Evolutionary conservation across 2,888 invertebrate genomes (phyloP).

Genomic region (Altica lythri): DNA sequence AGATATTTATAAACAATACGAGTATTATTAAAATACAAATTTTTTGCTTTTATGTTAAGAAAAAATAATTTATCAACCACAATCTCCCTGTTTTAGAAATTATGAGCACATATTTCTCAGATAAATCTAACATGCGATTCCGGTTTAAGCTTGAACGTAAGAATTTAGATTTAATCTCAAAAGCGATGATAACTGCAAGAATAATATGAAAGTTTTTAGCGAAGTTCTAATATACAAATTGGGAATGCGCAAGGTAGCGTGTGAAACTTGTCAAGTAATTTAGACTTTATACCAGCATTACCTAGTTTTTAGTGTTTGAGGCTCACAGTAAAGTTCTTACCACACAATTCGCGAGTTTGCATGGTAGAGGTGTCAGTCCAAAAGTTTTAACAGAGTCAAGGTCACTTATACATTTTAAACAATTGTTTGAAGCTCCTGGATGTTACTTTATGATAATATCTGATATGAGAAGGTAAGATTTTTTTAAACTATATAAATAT

Average conservation of each 20-base stretch:
- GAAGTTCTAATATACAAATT: constrained; percentile 27
- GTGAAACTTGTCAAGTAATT: constrained; percentile 37
- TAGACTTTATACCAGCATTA: constrained; percentile 32
- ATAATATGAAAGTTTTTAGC: constrained; percentile 24
- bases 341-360: constrained; percentile 25
- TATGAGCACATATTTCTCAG: too few species aligned
- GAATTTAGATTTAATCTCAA: constrained; percentile 3
- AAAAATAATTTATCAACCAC: too few species aligned
- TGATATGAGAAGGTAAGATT: neutral
- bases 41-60: too few species aligned
- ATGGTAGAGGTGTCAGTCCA: constrained; percentile 8
- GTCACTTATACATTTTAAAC: neutral
- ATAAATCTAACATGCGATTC: neutral
- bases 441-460: neutral
- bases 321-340: constrained; percentile 31
- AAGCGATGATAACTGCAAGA: constrained; percentile 16
- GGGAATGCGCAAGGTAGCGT: constrained; percentile 36
- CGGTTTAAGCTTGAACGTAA: neutral
- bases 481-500: neutral
- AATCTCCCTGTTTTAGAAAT: too few species aligned
- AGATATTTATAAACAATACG: too few species aligned
- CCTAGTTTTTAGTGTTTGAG: constrained; percentile 34
- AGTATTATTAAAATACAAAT: too few species aligned
- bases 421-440: neutral
- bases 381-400: constrained; percentile 13